These are phyloP conservation scores for Orchestia grillus DNA, from an alignment of 1,140 invertebrate genomes.

Conservation along the genomic window DNA sequence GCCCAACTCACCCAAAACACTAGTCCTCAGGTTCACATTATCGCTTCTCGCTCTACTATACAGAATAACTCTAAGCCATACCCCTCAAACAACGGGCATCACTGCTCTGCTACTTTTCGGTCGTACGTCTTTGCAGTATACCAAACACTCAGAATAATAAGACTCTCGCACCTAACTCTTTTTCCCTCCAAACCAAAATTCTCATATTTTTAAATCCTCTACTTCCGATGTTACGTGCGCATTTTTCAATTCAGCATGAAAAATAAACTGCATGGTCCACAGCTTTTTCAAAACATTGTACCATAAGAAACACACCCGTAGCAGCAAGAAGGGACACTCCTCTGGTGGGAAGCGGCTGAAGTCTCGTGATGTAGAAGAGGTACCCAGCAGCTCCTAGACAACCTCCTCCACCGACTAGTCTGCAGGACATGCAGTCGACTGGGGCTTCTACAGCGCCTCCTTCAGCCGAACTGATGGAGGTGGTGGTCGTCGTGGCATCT, in stretches of 20 bases:
- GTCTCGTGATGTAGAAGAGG: background rate
- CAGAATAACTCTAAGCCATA: background rate
- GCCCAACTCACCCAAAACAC: background rate
- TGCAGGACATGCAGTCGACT: constrained; percentile 12
- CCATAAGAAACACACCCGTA: background rate
- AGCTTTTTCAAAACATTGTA: background rate
- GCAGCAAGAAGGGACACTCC: background rate
- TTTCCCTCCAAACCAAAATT: background rate
- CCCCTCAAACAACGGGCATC: background rate
- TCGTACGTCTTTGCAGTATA: background rate
- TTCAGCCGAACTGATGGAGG: background rate
- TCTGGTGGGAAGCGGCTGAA: background rate
- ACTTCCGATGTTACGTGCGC: background rate
- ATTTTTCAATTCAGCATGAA: background rate
- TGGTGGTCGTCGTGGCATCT: background rate
- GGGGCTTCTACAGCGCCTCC: background rate
- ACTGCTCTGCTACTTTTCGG: background rate
- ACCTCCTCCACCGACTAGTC: constrained; percentile 17
- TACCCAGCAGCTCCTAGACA: constrained; percentile 9
- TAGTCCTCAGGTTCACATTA: background rate
- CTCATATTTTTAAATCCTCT: background rate
- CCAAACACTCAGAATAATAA: background rate
- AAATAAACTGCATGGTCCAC: background rate
- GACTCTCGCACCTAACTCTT: background rate
- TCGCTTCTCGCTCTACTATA: background rate